Percentiles rank a stretch among this genome's conserved stretches.
Conservation (phyloP, 2,888 invertebrate genomes). For the Galeopsomyia nigrocyanea region DNA sequence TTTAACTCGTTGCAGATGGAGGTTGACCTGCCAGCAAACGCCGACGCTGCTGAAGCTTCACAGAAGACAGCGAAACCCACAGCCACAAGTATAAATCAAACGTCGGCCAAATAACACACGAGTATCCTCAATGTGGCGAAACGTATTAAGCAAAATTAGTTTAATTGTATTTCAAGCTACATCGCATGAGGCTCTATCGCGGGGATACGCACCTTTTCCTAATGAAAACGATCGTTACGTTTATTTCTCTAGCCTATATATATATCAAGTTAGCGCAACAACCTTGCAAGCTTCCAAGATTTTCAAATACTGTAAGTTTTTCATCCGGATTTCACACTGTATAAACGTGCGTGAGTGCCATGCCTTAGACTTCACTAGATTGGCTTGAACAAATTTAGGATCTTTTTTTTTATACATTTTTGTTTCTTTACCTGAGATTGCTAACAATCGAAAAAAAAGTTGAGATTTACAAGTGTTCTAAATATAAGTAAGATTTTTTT, state of each 20-base stretch:
- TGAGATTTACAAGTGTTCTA: slow-evolving; percentile 35
- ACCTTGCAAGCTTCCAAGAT: slow-evolving; percentile 33
- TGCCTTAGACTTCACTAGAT: slow-evolving; percentile 17
- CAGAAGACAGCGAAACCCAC: slow-evolving; percentile 63
- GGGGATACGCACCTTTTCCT: not conserved
- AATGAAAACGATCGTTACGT: not conserved
- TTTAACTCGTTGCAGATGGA: slow-evolving; percentile 59
- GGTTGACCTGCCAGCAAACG: slow-evolving; percentile 60
- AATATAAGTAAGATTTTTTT: slow-evolving; percentile 39
- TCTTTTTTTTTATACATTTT: slow-evolving; percentile 22
- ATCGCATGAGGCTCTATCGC: slow-evolving; percentile 25
- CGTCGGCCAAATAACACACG: slow-evolving; percentile 65
- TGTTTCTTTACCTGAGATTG: slow-evolving; percentile 6
- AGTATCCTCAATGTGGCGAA: slow-evolving; percentile 51
- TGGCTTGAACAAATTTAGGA: slow-evolving; percentile 30
- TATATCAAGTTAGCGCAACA: slow-evolving; percentile 6
- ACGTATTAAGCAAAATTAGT: slow-evolving; percentile 44
- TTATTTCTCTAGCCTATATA: not conserved
- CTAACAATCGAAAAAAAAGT: slow-evolving; percentile 19
- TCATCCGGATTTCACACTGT: not conserved
- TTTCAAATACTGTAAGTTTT: slow-evolving; percentile 14
- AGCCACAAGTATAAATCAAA: slow-evolving; percentile 53
- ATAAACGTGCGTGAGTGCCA: too few relatives aligned
- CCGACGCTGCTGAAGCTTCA: slow-evolving; percentile 63
- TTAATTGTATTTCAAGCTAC: slow-evolving; percentile 21